These are phyloP conservation scores for Ecdyonurus torrentis DNA, from an alignment of 2,888 invertebrate species.

Conservation along the genomic window DNA sequence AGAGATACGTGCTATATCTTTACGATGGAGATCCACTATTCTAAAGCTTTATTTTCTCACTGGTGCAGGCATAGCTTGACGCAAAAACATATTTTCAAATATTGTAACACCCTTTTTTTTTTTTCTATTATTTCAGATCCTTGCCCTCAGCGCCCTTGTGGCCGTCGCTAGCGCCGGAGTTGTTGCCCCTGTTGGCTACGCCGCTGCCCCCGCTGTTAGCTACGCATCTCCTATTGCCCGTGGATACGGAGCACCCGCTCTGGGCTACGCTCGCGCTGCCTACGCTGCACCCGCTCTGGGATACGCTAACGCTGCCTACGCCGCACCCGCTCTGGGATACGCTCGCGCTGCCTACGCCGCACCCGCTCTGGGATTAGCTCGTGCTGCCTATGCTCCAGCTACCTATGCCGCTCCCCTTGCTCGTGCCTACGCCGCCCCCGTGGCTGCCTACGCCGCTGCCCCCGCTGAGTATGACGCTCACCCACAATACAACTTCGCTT, in stretches of 20 bases:
- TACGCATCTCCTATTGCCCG: slow-evolving; percentile 10
- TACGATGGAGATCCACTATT: too few relatives aligned
- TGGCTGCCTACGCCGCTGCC: slow-evolving; percentile 6
- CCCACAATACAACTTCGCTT: slow-evolving; percentile 10
- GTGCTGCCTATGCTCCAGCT: neutral
- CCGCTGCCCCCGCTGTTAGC: slow-evolving; percentile 9
- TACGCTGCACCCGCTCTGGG: slow-evolving; percentile 1
- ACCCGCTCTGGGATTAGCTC: neutral
- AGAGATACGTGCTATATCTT: too few relatives aligned
- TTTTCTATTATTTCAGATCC: neutral
- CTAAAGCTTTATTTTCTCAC: too few relatives aligned
- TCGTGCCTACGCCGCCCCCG: slow-evolving; percentile 5
- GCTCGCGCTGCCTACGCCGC: slow-evolving; percentile 5
- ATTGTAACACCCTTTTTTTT: too few relatives aligned
- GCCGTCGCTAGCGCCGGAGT: slow-evolving; percentile 11
- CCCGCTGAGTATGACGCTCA: slow-evolving; percentile 10
- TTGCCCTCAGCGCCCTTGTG: slow-evolving; percentile 12
- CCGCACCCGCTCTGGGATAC: slow-evolving; percentile 11
- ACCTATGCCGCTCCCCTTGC: neutral
- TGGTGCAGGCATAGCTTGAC: too few relatives aligned
- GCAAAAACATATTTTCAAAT: too few relatives aligned
- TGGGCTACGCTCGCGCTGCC: too few relatives aligned
- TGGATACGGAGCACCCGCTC: slow-evolving; percentile 3
- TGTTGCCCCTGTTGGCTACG: neutral
- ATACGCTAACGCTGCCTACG: slow-evolving; percentile 1